Evolutionary conservation across 1,140 invertebrate species (phyloP), one percentile per base, ranked within the genome.

Genomic region (Lucilia cuprina): DNA sequence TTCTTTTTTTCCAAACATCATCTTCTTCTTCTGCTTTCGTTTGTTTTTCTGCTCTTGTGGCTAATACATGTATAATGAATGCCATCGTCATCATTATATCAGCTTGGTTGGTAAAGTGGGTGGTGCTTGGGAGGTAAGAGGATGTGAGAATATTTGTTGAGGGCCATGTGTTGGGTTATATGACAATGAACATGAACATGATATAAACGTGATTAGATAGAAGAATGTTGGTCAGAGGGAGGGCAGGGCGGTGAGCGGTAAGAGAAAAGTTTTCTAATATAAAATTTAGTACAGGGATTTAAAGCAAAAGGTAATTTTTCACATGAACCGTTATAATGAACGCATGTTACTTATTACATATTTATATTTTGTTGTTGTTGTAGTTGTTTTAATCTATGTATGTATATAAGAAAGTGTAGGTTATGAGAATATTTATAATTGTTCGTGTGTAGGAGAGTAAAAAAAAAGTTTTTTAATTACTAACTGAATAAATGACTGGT

Each of bases 261-360:
- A 70, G 55, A 25, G n/a, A 70, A 25, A 12, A 21, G 21, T 21
- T 21, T 21, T 41, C 34, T 17, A 78, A 35, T 17, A 78, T 83
- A 17, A 25, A 30, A 49, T 30, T 55, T 25, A 41, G 82, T 30
- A 10, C 1, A 30, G 55, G 47, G 47, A 55, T 19, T 25, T 19
- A 19, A 50, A n/a, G 55, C 12, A 70, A 65, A 60, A 19, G 88
- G 88, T 47, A 82, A 74, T 74, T 84, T 86, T 85, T 85, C 86
- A 87, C 86, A 86, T 86, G 86, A 86, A 89, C 88, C 88, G 87
- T 89, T 89, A 88, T 89, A 84, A 70, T 70, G 65, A 70, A 70
- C 65, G 65, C 65, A 70, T 70, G n/a, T 60, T 17, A n/a, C n/a
- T n/a, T 60, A 17, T 60, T 60, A n/a, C 13, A 60, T 60, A 17